Conservation (phyloP, 2,113 vertebrate genomes). For the Eulacestoma nigropectus region DNA sequence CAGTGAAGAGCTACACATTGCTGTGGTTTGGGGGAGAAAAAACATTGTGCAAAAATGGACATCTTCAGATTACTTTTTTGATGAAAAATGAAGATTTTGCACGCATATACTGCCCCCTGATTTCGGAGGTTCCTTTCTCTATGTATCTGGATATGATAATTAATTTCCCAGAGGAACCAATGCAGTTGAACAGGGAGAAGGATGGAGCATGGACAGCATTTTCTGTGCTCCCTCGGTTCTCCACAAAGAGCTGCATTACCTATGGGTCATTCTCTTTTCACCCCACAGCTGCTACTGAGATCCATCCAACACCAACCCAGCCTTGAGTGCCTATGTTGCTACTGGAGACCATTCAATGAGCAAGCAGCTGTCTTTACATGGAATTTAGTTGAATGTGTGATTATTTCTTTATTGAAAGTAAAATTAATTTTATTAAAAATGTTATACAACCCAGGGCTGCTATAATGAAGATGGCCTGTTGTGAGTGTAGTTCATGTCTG, state of each 20-base stretch:
- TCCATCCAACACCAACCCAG: background rate
- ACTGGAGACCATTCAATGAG: background rate
- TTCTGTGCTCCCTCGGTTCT: background rate
- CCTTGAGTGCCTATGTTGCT: background rate
- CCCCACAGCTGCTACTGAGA: background rate
- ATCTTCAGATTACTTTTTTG: background rate
- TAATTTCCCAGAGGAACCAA: background rate
- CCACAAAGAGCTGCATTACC: background rate
- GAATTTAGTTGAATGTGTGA: background rate
- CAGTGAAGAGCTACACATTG: background rate
- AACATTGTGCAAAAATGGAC: background rate
- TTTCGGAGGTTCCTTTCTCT: background rate
- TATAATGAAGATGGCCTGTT: background rate
- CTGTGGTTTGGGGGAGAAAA: background rate
- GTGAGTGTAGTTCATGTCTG: background rate
- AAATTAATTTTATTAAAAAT: background rate
- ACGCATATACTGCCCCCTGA: background rate
- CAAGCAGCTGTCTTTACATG: background rate
- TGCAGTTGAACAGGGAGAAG: background rate
- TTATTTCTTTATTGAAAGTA: background rate
- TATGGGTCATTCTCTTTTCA: background rate
- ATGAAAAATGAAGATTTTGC: background rate
- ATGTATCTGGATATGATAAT: background rate
- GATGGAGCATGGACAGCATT: background rate
- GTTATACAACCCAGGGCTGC: background rate